Base-by-base conservation (phyloP, 2,113 vertebrate genomes). In the Lutjanus erythropterus region DNA sequence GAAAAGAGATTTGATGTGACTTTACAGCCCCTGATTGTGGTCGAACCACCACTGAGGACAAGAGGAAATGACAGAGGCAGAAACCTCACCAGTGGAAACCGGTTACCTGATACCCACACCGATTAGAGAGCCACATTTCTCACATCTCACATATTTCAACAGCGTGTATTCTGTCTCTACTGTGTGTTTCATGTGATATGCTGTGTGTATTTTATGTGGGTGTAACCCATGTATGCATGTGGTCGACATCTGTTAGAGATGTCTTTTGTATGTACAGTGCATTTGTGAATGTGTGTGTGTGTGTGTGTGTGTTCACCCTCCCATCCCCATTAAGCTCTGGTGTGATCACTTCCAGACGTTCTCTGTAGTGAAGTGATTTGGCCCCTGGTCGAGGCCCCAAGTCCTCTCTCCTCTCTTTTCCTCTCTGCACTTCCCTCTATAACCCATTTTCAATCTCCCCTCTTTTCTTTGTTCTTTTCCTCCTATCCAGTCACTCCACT, bases 281-380 rank as follows among this genome's bases (percentile, higher is more conserved):
- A 77, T 81, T 56, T 67, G 68, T 73, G 56, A 39, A 37, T 42
- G 46, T 58, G 81, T 72, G 67, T 50, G 52, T 23, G 50, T 50
- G 46, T 42, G n/a, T 29, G 39, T 37, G 27, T 52, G 72, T 65
- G 39, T 78, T 68, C 59, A 61, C 77, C 62, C n/a, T 64, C 49
- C 46, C 37, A 74, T 58, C 35, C 67, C 25, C 56, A 64, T 84
- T 81, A 59, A 79, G 74, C 59, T 39, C 33, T 23, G 46, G 27
- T 59, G 67, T 91, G 88, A 93, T 92, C 81, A 90, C 59, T 92
- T 92, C 91, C 90, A 94, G 91, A 91, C 82, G 31, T 50, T 55
- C 39, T 69, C 23, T 66, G 80, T 64, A 72, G 78, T 81, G 67
- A 33, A 73, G 73, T 46, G 64, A 80, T 82, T 81, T 77, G 77